Evolutionary conservation across 2,113 vertebrate species (phyloP), one percentile per base, ranked within the genome.

Genomic region (Phocoena sinus): DNA sequence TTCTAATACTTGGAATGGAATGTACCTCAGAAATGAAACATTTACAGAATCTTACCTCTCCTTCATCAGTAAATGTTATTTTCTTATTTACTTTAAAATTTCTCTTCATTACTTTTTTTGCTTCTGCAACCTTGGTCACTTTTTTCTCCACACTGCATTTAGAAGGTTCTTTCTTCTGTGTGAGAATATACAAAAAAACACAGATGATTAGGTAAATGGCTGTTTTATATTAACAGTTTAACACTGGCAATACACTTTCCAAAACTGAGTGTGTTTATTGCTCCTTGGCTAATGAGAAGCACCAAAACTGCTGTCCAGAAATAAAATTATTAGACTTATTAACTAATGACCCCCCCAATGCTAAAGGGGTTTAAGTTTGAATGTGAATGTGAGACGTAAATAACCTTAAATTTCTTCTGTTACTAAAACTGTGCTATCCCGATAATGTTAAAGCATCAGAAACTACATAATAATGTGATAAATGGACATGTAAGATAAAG

Each of bases 11-110:
- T 62, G 13, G 23, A 76, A 60, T 62, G 13, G 23, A 76, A 60
- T 63, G 10, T 41, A 71, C 4, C 36, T 89, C 79, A 90, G 50
- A 94, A 96, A 92, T 9, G 2, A 89, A 76, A 7, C 31, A 71
- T 74, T 81, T 63, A 68, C 14, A 94, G 67, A 95, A 67, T 96
- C 99, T 99, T 98, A 99, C 99, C 99, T 99, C 98, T 94, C 99
- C 99, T 44, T 99, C 99, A 90, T 99, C 99, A 17, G 98, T 99
- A 98, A 99, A 99, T 36, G 98, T 98, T 97, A 99, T 98, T 98
- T 99, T 99, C 97, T 99, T 99, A 98, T 99, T 99, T 79, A 99
- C 99, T 98, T 99, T 99, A 96, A 99, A 99, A 93, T 99, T 99
- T 96, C 98, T 99, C 98, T 99, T 99, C 96, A 99, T 96, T 56